Percentiles rank a stretch among this genome's conserved stretches.
Evolutionary conservation across 1,140 invertebrate species (phyloP).

Genomic region (Drosophila simulans): DNA sequence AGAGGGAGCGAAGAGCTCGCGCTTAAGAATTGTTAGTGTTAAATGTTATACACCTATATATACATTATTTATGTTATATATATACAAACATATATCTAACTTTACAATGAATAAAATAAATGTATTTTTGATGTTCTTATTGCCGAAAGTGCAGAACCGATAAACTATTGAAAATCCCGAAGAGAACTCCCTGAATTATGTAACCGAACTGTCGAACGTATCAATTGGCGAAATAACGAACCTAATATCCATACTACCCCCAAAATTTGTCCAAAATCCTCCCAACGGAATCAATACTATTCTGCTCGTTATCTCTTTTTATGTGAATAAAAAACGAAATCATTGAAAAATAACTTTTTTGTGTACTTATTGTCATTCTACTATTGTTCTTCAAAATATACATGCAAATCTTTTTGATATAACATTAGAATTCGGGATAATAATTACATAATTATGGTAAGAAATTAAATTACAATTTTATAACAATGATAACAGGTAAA

Average conservation of each 20-base stretch:
- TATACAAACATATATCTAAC: slow-evolving; percentile 26
- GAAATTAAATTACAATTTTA: too few relatives aligned
- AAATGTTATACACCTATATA: slow-evolving; percentile 51
- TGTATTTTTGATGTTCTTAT: slow-evolving; percentile 56
- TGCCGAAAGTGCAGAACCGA: slow-evolving; percentile 37
- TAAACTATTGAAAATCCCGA: slow-evolving; percentile 10
- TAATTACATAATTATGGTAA: too few relatives aligned
- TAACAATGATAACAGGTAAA: too few relatives aligned
- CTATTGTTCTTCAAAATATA: not conserved
- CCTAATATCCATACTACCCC: not conserved
- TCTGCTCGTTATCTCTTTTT: slow-evolving; percentile 55
- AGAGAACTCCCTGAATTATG: slow-evolving; percentile 2
- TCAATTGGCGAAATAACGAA: slow-evolving; percentile 2
- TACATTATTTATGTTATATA: slow-evolving; percentile 48
- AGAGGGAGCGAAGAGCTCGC: slow-evolving; percentile 15
- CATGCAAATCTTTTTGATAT: too few relatives aligned
- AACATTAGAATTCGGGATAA: too few relatives aligned
- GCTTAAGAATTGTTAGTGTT: slow-evolving; percentile 47
- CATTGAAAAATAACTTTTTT: slow-evolving; percentile 15
- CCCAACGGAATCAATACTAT: slow-evolving; percentile 18
- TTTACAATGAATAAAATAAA: slow-evolving; percentile 53
- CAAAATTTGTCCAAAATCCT: slow-evolving; percentile 1
- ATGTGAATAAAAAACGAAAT: slow-evolving; percentile 47
- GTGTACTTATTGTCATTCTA: not conserved
- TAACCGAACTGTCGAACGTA: not conserved